Evolutionary conservation across 2,888 invertebrate species (phyloP).

Genomic region (Opisthograptis luteolata): DNA sequence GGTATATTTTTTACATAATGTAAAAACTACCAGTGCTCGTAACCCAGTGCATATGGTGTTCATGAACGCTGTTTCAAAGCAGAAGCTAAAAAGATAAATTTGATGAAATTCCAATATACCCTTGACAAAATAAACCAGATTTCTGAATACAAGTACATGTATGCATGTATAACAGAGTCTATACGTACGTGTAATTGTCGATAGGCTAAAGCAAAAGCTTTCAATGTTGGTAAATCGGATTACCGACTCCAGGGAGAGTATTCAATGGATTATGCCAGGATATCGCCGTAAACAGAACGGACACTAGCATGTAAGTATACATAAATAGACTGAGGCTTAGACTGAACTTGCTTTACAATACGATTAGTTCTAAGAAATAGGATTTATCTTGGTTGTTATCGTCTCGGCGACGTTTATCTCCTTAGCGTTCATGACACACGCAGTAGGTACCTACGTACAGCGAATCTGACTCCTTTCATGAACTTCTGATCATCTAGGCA

Average conservation of each 20-base stretch:
- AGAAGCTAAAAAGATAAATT: neutral
- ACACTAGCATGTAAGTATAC: constrained; percentile 24
- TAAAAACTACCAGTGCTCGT: too few species aligned
- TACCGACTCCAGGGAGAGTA: constrained; percentile 50
- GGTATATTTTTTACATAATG: too few species aligned
- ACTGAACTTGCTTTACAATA: neutral
- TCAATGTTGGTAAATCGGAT: constrained; percentile 53
- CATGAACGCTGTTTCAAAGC: too few species aligned
- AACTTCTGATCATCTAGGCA: too few species aligned
- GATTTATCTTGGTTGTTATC: too few species aligned
- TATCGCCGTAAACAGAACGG: constrained; percentile 37
- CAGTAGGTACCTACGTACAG: too few species aligned
- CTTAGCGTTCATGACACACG: too few species aligned
- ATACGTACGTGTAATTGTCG: constrained; percentile 8
- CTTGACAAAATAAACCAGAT: constrained; percentile 9
- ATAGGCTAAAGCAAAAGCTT: constrained; percentile 32
- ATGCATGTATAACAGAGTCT: neutral
- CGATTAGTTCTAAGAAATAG: neutral
- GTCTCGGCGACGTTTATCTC: too few species aligned
- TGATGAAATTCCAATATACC: neutral
- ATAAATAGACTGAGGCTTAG: neutral
- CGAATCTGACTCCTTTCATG: too few species aligned
- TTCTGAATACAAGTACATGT: neutral
- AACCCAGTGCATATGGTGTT: too few species aligned
- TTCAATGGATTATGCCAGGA: constrained; percentile 46